Base-by-base conservation (phyloP, 2,797 vertebrate species). In the Corythornis leucogaster region DNA sequence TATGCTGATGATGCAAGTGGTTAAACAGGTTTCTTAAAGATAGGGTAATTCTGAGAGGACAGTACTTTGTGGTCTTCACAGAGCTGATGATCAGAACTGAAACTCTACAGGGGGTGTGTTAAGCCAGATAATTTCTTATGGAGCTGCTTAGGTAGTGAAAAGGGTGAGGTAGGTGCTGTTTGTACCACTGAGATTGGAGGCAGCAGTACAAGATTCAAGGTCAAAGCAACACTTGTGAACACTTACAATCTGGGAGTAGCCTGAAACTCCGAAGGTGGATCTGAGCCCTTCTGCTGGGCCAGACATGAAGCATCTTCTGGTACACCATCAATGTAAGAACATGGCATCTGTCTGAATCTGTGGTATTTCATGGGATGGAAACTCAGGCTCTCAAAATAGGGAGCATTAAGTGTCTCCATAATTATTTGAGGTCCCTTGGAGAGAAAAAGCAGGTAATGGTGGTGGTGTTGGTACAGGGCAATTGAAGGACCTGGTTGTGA, bases 211-310 rank as follows among this genome's bases (percentile, higher is more conserved):
- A 77, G 51, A 38, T 8, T 22, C 6, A 20, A 28, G 7, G 9
- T 38, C 33, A 10, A 69, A 18, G 15, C 16, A 51, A 20, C 5
- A 8, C 0, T 0, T 19, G 14, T 64, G 51, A 12, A 80, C 9
- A 73, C 18, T 6, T 15, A 30, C 40, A 35, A 1, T 26, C 61
- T 59, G 35, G n/a, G 48, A 18, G 13, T 35, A 68, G 28, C 33
- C n/a, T 68, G 54, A 43, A 86, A 54, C 18, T 62, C 5, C 6
- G 20, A 35, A 55, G 6, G 5, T 24, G 11, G 12, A 8, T 58
- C 50, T 68, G 45, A 73, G 63, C 12, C 4, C 3, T 77, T 71
- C 61, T 80, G 16, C 33, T 77, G 42, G 5, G 35, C 40, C 31
- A 30, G 31, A 24, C 6, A 0, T 8, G 40, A 16, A 73, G 12